phyloP scores from a whole-genome alignment of 1,140 invertebrate genomes.

The Homalodisca vitripennis region DNA sequence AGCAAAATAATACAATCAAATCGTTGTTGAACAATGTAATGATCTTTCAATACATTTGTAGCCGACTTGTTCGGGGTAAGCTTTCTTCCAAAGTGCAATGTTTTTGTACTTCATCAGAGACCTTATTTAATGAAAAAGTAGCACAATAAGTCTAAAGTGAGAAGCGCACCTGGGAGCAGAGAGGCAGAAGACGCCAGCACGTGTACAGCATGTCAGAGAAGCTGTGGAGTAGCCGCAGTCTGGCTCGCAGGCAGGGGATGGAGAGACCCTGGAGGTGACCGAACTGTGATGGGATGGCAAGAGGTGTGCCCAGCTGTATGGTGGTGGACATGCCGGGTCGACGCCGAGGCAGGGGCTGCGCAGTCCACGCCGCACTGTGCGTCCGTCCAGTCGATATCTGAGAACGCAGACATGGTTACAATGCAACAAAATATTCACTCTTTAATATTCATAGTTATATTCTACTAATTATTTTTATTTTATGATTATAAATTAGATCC shows the following conservation, averaged over 20 bases:
- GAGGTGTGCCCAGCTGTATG: slow-evolving; percentile 56
- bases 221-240: slow-evolving; percentile 59
- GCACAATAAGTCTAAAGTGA: not conserved
- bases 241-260: slow-evolving; percentile 54
- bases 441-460: not conserved
- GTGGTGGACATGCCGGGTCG: slow-evolving; percentile 51
- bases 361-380: slow-evolving; percentile 65
- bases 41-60: too few relatives aligned
- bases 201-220: slow-evolving; percentile 65
- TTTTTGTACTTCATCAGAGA: too few relatives aligned
- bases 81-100: too few relatives aligned
- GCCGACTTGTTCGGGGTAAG: too few relatives aligned
- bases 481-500: slow-evolving; percentile 3
- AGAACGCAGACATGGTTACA: slow-evolving; percentile 31
- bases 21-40: too few relatives aligned
- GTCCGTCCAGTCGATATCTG: slow-evolving; percentile 61
- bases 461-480: not conserved
- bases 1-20: too few relatives aligned
- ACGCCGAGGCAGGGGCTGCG: slow-evolving; percentile 51
- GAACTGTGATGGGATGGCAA: slow-evolving; percentile 58
- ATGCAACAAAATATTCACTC: not conserved
- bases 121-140: too few relatives aligned
- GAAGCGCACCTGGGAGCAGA: slow-evolving; percentile 49
- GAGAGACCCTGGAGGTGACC: slow-evolving; percentile 53
- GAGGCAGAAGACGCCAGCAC: slow-evolving; percentile 61